Percentiles rank a stretch among this genome's conserved stretches.
Evolutionary conservation across 2,888 invertebrate species (phyloP).

Genomic region (Matsumyia berberina): DNA sequence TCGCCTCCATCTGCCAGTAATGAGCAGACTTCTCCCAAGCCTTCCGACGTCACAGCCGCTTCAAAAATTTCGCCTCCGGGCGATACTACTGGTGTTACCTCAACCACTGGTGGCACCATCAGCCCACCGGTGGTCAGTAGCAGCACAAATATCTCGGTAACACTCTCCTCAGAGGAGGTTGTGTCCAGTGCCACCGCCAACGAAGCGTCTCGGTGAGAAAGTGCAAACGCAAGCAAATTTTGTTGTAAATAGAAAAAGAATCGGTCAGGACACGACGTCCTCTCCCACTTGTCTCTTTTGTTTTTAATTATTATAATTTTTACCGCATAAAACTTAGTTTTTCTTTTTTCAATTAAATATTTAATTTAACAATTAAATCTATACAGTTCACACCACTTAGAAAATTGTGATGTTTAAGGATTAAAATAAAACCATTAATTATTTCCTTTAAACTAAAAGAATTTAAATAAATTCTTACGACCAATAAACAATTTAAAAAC

Average conservation of each 20-base stretch:
- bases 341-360: constrained; percentile 37
- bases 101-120: constrained; percentile 82
- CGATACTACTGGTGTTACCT: constrained; percentile 81
- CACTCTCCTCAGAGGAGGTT: constrained; percentile 79
- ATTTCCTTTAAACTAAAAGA: constrained; percentile 54
- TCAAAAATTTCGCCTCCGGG: constrained; percentile 63
- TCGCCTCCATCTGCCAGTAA: constrained; percentile 76
- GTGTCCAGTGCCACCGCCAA: constrained; percentile 81
- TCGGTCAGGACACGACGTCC: constrained; percentile 15
- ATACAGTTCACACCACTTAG: constrained; percentile 49
- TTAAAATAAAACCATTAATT: constrained; percentile 32
- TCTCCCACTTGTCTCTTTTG: constrained; percentile 3
- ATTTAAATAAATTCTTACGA: constrained; percentile 43
- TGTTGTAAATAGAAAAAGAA: constrained; percentile 53
- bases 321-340: constrained; percentile 20
- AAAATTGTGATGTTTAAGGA: constrained; percentile 67
- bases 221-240: not conserved
- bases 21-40: constrained; percentile 69
- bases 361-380: constrained; percentile 51
- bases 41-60: constrained; percentile 58
- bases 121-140: constrained; percentile 83
- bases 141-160: constrained; percentile 80
- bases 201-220: constrained; percentile 66
- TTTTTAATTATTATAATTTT: constrained; percentile 42
- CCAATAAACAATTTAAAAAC: constrained; percentile 5